Base-by-base conservation (phyloP, 2,888 invertebrate genomes). In the Yponomeuta malinellus region DNA sequence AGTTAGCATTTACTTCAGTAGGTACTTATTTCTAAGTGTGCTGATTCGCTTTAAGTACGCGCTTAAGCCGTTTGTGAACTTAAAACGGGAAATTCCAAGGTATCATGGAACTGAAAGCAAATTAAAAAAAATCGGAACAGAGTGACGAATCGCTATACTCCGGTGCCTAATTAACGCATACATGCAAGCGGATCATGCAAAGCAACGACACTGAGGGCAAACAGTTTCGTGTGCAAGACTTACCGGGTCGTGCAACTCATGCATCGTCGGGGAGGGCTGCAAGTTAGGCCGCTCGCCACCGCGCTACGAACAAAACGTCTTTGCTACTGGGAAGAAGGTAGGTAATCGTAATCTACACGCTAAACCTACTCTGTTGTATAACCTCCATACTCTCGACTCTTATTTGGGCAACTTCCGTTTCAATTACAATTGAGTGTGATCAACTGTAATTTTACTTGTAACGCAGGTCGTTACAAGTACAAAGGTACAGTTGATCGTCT, bases 211-310 rank as follows among this genome's bases (percentile, higher is more conserved):
- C 31, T 52, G 10, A 63, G 69, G 31, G 69, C 43, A 69, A 48
- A 69, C 10, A 15, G 23, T 23, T 69, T 52, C 69, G 68, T 68
- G 68, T 29, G 48, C 9, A 23, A 63, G 85, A 93, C 93, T 93
- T 85, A 93, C 93, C 92, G 93, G 90, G 76, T 93, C 93, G 83
- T 93, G 93, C 83, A 93, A 87, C 78, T 93, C 93, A 87, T 93
- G 93, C 88, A 93, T 92, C 79, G 93, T 92, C 78, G 93, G 90
- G 75, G 93, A 91, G 74, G 93, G 89, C 84, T 93, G 90, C 87
- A 93, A 85, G 80, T 93, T 93, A 77, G 93, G 87, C 81, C 91
- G 37, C 23, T 23, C 93, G 75, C 83, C 84, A 75, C 89, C 93
- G 79, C 93, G 92, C 93, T 93, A 88, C 79, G 80, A 77, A 85